Percentiles rank a stretch among this genome's conserved stretches.
Evolutionary conservation across 2,888 invertebrate genomes (phyloP).

Genomic region (Agriopis aurantiaria): DNA sequence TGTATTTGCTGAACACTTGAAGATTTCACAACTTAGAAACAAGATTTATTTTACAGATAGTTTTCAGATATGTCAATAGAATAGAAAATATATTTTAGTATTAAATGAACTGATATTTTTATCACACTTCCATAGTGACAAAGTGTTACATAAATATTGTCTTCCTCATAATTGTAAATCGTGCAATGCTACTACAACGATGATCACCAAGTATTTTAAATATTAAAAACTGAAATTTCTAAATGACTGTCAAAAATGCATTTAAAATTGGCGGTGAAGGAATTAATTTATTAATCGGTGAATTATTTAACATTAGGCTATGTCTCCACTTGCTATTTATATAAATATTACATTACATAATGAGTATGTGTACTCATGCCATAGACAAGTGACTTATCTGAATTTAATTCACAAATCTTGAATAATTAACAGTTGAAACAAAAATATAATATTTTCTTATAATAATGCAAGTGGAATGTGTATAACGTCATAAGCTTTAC

Average conservation of each 20-base stretch:
- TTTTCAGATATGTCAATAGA: not conserved
- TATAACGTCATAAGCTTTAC: conserved; percentile 75
- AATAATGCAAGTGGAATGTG: conserved; percentile 31
- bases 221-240: conserved; percentile 44
- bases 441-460: conserved; percentile 22
- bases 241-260: conserved; percentile 78
- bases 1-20: not conserved
- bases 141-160: conserved; percentile 1
- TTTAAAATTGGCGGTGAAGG: conserved; percentile 73
- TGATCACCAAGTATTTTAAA: conserved; percentile 51
- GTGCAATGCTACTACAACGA: conserved; percentile 77
- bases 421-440: conserved; percentile 6
- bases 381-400: conserved; percentile 42
- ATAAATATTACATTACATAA: conserved; percentile 10
- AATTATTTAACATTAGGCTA: conserved; percentile 49
- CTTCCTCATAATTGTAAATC: conserved; percentile 9
- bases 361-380: conserved; percentile 22
- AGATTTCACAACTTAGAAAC: not conserved
- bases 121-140: conserved; percentile 12
- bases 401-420: conserved; percentile 19
- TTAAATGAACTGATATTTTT: conserved; percentile 12
- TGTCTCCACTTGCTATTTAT: conserved; percentile 45
- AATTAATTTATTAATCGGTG: conserved; percentile 71
- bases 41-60: not conserved
- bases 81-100: conserved; percentile 19